Evolutionary conservation across 2,888 invertebrate species (phyloP).

Genomic region (Ichneumon xanthorius): DNA sequence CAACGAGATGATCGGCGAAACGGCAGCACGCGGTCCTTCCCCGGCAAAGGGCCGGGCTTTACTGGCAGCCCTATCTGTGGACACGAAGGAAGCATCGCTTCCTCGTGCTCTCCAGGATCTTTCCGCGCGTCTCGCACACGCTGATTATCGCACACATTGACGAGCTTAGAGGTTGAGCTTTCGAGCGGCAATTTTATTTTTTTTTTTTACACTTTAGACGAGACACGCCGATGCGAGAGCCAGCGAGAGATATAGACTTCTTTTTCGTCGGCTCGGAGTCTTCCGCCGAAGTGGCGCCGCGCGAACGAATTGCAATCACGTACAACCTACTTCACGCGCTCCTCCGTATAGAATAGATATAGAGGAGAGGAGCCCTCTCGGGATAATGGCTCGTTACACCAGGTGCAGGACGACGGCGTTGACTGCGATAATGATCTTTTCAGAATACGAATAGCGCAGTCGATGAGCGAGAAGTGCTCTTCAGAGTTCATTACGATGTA

Average conservation of each 20-base stretch:
- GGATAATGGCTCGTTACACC: slow-evolving; percentile 35
- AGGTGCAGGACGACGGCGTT: slow-evolving; percentile 14
- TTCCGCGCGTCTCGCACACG: slow-evolving; percentile 8
- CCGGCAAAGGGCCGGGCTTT: slow-evolving; percentile 19
- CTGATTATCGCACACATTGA: slow-evolving; percentile 18
- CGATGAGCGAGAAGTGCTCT: not conserved
- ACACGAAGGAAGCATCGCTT: slow-evolving; percentile 32
- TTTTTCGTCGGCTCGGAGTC: not conserved
- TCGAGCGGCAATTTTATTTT: not conserved
- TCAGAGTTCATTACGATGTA: not conserved
- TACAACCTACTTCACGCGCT: slow-evolving; percentile 15
- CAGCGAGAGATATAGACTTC: not conserved
- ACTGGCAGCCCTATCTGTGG: slow-evolving; percentile 20
- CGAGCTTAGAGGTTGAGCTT: not conserved
- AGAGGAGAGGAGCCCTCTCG: not conserved
- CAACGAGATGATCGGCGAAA: slow-evolving; percentile 24
- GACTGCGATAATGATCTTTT: slow-evolving; percentile 17
- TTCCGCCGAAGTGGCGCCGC: slow-evolving; percentile 35
- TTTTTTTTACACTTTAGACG: not conserved
- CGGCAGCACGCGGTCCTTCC: slow-evolving; percentile 15
- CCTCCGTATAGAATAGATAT: not conserved
- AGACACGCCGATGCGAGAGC: not conserved
- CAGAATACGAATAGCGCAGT: not conserved
- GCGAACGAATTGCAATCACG: slow-evolving; percentile 40
- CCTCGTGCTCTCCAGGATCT: not conserved